Evolutionary conservation across 2,797 vertebrate species (phyloP).

Genomic region (Yasuhikotakia modesta): DNA sequence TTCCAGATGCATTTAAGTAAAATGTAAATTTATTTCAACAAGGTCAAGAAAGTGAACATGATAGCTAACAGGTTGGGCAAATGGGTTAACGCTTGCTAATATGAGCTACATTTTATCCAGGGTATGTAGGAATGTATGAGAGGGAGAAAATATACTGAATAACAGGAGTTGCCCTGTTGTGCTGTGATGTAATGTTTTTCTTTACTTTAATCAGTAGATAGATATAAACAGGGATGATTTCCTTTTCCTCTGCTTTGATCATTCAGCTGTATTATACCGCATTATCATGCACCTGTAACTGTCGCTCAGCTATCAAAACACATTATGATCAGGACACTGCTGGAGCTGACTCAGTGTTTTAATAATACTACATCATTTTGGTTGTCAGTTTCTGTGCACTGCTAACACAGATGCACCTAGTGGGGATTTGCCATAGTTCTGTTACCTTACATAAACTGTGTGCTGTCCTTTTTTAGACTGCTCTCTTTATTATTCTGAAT

Average conservation of each 20-base stretch:
- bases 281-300: constrained; percentile 41
- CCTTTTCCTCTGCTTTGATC: constrained; percentile 45
- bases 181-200: constrained; percentile 12
- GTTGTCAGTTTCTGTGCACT: constrained; percentile 20
- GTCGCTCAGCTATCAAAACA: constrained; percentile 28
- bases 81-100: background rate
- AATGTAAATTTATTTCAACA: too few species aligned
- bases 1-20: too few species aligned
- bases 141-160: background rate
- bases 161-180: background rate
- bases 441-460: constrained; percentile 4
- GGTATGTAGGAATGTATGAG: background rate
- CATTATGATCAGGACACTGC: constrained; percentile 6
- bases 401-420: constrained; percentile 10
- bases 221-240: constrained; percentile 18
- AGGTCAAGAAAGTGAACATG: background rate
- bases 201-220: constrained; percentile 20
- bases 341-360: constrained; percentile 34
- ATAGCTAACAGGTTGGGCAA: background rate
- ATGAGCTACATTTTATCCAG: background rate
- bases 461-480: background rate
- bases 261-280: constrained; percentile 31
- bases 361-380: constrained; percentile 34
- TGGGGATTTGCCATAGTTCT: background rate
- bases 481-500: background rate